These are phyloP conservation scores for Heteropelma amictum DNA, from an alignment of 2,888 invertebrate genomes.

Conservation along the genomic window DNA sequence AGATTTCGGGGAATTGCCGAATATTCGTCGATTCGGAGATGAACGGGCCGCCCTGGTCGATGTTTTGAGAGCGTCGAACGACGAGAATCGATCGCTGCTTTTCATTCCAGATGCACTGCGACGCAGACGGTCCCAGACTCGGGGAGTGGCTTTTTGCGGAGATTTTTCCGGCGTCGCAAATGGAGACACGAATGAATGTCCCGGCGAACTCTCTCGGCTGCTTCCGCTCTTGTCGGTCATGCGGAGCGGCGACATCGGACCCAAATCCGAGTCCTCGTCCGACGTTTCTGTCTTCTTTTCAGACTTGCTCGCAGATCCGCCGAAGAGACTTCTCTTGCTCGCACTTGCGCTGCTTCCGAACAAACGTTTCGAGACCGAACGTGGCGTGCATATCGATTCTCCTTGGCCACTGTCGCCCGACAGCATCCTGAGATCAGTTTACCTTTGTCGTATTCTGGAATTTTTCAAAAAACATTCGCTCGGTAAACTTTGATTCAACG, in stretches of 20 bases:
- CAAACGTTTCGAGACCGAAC: constrained; percentile 63
- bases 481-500: no score
- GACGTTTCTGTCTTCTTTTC: constrained; percentile 56
- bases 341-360: constrained; percentile 60
- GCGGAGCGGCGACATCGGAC: constrained; percentile 72
- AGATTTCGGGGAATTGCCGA: constrained; percentile 53
- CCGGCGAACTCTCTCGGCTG: constrained; percentile 65
- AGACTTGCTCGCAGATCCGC: constrained; percentile 21
- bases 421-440: constrained; percentile 45
- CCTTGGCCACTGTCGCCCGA: constrained; percentile 62
- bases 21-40: constrained; percentile 62
- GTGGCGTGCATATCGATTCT: constrained; percentile 64
- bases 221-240: constrained; percentile 64
- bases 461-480: no score
- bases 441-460: background rate
- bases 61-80: constrained; percentile 64
- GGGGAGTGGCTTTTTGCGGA: constrained; percentile 38
- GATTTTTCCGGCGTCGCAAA: constrained; percentile 63
- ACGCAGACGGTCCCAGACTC: constrained; percentile 63
- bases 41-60: constrained; percentile 62
- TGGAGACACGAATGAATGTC: constrained; percentile 65
- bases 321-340: constrained; percentile 64
- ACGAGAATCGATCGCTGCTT: constrained; percentile 45
- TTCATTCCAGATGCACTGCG: constrained; percentile 25
- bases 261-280: constrained; percentile 72